Evolutionary conservation across 2,113 vertebrate species (phyloP).

Genomic region (Malaclemys terrapin): DNA sequence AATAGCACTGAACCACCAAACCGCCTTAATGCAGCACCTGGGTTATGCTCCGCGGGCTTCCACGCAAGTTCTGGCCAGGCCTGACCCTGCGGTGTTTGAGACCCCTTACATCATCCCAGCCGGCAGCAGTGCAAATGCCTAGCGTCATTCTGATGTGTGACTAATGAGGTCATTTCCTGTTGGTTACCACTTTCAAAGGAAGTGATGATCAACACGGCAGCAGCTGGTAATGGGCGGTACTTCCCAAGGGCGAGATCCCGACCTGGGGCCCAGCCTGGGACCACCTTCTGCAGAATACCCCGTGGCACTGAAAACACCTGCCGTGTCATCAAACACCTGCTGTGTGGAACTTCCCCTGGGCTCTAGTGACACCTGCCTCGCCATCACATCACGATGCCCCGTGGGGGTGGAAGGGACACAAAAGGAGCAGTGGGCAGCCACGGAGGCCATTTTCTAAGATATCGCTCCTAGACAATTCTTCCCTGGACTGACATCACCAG

Average conservation of each 20-base stretch:
- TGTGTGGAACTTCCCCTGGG: rapidly evolving
- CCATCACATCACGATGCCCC: background rate
- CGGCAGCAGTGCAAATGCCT: no score
- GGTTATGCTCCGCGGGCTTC: background rate
- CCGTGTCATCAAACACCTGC: no score
- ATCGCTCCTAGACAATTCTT: constrained; percentile 61
- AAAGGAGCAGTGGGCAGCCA: constrained; percentile 64
- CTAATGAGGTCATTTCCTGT: background rate
- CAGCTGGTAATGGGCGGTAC: background rate
- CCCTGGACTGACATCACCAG: background rate
- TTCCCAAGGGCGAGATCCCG: background rate
- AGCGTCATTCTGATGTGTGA: rapidly evolving
- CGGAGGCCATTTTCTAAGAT: constrained; percentile 63
- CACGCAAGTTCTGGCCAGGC: background rate
- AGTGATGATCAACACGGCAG: rapidly evolving
- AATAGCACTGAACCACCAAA: background rate
- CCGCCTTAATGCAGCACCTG: rapidly evolving
- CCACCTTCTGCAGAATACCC: background rate
- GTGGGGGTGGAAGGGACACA: constrained; percentile 26
- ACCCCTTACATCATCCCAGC: background rate
- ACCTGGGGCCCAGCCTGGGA: background rate
- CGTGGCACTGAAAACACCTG: background rate
- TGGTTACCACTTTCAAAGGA: background rate
- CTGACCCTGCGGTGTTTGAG: background rate
- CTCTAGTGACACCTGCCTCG: background rate